Percentiles rank a stretch among this genome's conserved stretches.
Conservation (phyloP, 92 coral and sea anemone species). For the Paragorgia papillata region DNA sequence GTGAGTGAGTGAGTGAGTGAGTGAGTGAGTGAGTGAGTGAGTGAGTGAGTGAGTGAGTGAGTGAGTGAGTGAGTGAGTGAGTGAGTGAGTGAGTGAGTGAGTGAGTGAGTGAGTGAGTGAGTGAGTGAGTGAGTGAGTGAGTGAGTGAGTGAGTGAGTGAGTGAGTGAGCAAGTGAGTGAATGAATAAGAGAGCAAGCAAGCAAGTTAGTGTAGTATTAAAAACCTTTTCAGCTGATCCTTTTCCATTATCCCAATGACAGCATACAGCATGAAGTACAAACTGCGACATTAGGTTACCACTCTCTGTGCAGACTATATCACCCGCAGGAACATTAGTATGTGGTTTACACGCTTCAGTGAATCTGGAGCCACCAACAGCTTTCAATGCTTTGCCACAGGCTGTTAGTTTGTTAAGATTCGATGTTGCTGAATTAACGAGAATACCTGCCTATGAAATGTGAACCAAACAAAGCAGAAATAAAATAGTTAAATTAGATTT, state of each 20-base stretch:
- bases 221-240: conserved; percentile 49
- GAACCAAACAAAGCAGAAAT: not conserved
- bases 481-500: not conserved
- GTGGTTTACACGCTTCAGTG: conserved; percentile 27
- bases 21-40: no score
- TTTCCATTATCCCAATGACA: conserved; percentile 55
- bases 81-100: no score
- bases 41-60: no score
- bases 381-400: conserved; percentile 42
- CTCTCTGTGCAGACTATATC: conserved; percentile 52
- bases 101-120: no score
- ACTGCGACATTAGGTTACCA: conserved; percentile 45
- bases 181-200: no score
- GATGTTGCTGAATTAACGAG: conserved; percentile 44
- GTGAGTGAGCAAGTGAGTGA: no score
- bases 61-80: no score
- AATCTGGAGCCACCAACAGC: conserved; percentile 47
- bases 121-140: no score
- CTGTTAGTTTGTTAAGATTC: conserved; percentile 35
- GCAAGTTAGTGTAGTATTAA: not conserved
- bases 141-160: no score
- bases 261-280: conserved; percentile 61
- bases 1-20: no score
- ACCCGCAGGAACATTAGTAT: conserved; percentile 38
- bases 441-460: not conserved